Conservation (phyloP, 2,113 vertebrate species). For the Pteruthius melanotis region DNA sequence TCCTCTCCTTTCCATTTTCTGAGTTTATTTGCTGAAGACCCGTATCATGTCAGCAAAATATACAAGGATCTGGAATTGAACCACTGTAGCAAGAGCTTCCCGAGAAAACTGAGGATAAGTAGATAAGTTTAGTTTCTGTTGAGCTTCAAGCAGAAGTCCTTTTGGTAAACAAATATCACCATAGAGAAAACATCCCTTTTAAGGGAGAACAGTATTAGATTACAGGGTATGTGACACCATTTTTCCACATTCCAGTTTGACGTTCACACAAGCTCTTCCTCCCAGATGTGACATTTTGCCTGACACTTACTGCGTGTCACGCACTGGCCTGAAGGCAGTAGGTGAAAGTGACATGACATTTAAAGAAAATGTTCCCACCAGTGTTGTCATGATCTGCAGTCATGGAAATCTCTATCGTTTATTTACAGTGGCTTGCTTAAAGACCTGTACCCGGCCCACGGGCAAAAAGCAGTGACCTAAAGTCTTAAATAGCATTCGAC, state of each 20-base stretch:
- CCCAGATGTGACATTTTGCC: constrained; percentile 45
- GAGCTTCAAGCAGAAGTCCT: constrained; percentile 37
- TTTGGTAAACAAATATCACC: constrained; percentile 35
- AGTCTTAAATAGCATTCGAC: constrained; percentile 18
- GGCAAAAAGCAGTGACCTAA: constrained; percentile 5
- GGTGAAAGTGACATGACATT: constrained; percentile 45
- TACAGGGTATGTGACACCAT: constrained; percentile 33
- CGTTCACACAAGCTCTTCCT: constrained; percentile 21
- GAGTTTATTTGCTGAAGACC: constrained; percentile 48
- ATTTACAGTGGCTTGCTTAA: constrained; percentile 44
- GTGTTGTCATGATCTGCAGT: not conserved
- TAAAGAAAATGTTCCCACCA: constrained; percentile 18
- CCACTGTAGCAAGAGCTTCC: constrained; percentile 13
- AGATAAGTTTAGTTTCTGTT: constrained; percentile 38
- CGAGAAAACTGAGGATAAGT: constrained; percentile 29
- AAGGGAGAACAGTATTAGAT: constrained; percentile 26
- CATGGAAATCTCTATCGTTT: not conserved
- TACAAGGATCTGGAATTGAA: constrained; percentile 11
- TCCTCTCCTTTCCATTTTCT: not conserved
- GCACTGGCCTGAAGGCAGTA: constrained; percentile 19
- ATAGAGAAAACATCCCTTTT: constrained; percentile 29
- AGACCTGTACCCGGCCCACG: not conserved
- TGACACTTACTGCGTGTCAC: constrained; percentile 35
- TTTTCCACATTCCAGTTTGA: constrained; percentile 42
- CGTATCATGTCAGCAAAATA: constrained; percentile 39